These are phyloP conservation scores for Scartelaos histophorus DNA, from an alignment of 2,113 vertebrate genomes.

Conservation along the genomic window DNA sequence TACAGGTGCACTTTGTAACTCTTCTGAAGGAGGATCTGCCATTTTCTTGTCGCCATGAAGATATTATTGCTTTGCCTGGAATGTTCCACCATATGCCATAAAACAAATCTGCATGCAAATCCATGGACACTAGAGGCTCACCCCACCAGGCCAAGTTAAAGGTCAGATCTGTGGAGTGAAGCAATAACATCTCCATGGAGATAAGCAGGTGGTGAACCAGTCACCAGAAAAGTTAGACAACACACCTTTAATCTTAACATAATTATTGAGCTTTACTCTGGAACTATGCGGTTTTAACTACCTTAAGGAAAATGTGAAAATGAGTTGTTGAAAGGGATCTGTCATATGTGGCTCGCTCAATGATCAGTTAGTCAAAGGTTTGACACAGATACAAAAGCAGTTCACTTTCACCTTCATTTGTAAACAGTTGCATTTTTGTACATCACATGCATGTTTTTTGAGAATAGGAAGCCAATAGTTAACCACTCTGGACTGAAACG, in stretches of 20 bases:
- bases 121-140: background rate
- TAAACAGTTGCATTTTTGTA: background rate
- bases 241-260: background rate
- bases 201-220: too few species aligned
- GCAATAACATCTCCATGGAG: too few species aligned
- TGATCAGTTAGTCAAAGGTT: background rate
- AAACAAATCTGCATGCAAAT: background rate
- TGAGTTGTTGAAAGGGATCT: too few species aligned
- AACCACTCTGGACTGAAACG: background rate
- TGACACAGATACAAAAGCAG: background rate
- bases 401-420: background rate
- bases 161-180: background rate
- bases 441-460: slow-evolving; percentile 1
- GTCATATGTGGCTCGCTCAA: background rate
- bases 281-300: background rate
- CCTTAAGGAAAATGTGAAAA: background rate
- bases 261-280: background rate
- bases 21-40: background rate
- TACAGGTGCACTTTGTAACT: background rate
- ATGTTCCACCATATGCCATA: background rate
- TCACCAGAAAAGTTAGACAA: background rate
- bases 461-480: background rate
- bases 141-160: background rate
- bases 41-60: background rate
- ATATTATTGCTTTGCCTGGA: background rate